Evolutionary conservation across 2,888 invertebrate species (phyloP).

Genomic region (Thysanoteuthis rhombus): DNA sequence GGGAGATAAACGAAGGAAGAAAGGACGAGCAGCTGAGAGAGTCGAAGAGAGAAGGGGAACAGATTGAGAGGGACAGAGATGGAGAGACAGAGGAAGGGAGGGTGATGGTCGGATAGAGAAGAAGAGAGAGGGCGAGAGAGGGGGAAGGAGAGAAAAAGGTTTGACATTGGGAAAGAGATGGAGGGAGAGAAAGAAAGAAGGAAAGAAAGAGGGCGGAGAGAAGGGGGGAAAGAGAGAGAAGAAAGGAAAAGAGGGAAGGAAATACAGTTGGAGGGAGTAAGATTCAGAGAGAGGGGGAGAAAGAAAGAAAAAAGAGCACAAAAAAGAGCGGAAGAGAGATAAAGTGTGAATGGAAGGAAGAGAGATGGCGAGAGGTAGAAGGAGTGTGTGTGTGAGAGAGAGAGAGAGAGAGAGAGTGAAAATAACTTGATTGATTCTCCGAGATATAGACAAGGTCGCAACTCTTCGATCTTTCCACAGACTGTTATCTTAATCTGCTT

Average conservation of each 20-base stretch:
- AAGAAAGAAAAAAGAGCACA: neutral
- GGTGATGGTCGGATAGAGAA: too few relatives aligned
- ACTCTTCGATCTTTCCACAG: neutral
- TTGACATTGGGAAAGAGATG: neutral
- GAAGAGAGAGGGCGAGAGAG: neutral
- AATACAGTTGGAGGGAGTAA: neutral
- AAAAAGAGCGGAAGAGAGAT: neutral
- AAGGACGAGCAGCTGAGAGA: too few relatives aligned
- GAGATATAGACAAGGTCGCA: too few relatives aligned
- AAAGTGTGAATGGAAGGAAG: neutral
- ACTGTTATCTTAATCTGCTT: neutral
- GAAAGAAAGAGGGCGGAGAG: neutral
- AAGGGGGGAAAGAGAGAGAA: neutral
- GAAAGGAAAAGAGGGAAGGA: neutral
- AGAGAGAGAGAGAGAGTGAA: neutral
- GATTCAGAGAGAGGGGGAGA: neutral
- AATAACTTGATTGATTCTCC: neutral
- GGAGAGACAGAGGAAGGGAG: neutral
- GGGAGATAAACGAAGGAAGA: too few relatives aligned
- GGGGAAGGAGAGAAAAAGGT: neutral
- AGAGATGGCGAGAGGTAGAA: too few relatives aligned
- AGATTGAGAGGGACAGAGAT: too few relatives aligned
- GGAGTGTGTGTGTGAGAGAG: neutral
- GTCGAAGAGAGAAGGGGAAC: neutral
- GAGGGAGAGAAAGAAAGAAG: neutral